phyloP scores from a whole-genome alignment of 2,797 vertebrate genomes.

The Sparidentex hasta region DNA sequence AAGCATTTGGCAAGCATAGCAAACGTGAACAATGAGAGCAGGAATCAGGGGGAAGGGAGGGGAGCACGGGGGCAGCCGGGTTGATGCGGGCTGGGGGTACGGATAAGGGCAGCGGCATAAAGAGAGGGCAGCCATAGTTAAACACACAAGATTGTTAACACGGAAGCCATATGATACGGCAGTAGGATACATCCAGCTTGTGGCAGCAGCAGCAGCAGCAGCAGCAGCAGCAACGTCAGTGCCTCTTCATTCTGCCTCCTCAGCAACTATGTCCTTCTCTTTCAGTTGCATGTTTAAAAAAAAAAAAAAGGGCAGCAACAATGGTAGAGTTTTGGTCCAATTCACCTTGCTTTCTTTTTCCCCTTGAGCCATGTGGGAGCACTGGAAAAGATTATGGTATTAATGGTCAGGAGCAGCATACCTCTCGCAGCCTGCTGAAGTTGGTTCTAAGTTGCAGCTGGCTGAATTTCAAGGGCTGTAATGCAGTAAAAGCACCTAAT shows the following conservation, averaged over 20 bases:
- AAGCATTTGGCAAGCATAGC: slow-evolving; percentile 87
- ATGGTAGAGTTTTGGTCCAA: slow-evolving; percentile 53
- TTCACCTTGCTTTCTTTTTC: slow-evolving; percentile 56
- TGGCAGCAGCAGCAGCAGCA: slow-evolving; percentile 41
- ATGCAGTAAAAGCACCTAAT: slow-evolving; percentile 79
- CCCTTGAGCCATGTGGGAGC: slow-evolving; percentile 51
- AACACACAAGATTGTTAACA: slow-evolving; percentile 79
- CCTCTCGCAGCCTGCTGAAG: slow-evolving; percentile 66
- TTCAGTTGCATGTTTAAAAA: slow-evolving; percentile 51
- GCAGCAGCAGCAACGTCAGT: slow-evolving; percentile 44
- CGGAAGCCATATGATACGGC: slow-evolving; percentile 76
- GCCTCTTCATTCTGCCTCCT: slow-evolving; percentile 70
- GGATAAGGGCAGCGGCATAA: slow-evolving; percentile 70
- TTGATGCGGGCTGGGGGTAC: slow-evolving; percentile 57
- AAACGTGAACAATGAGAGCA: slow-evolving; percentile 86
- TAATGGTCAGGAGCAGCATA: slow-evolving; percentile 73
- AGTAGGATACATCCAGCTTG: slow-evolving; percentile 63
- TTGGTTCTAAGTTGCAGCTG: slow-evolving; percentile 78
- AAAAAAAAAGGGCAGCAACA: slow-evolving; percentile 35
- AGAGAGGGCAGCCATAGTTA: slow-evolving; percentile 66
- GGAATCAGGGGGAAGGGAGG: slow-evolving; percentile 72
- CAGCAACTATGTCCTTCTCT: slow-evolving; percentile 72
- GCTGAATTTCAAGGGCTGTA: slow-evolving; percentile 73
- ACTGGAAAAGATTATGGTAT: slow-evolving; percentile 79
- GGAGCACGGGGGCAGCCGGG: slow-evolving; percentile 64